phyloP scores from a whole-genome alignment of 2,113 vertebrate genomes.

The Boleophthalmus pectinirostris region DNA sequence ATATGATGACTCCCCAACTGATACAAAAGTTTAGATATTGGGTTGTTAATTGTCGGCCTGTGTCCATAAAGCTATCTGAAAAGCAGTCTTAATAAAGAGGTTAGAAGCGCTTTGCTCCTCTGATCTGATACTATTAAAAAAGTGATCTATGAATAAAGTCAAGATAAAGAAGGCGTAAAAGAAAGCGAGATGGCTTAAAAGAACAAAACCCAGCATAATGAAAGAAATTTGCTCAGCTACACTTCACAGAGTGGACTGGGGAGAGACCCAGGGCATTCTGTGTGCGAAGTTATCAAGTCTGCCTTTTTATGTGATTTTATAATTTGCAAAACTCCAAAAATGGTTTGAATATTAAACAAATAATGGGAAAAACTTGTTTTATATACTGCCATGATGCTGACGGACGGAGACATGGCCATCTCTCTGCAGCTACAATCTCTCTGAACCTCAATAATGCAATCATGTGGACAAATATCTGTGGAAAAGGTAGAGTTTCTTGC shows the following conservation, averaged over 20 bases:
- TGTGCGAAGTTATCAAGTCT: not conserved
- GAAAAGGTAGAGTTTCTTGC: too few species aligned
- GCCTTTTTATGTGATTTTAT: not conserved
- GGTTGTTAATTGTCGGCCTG: constrained; percentile 25
- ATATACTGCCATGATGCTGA: too few species aligned
- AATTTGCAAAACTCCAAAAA: not conserved
- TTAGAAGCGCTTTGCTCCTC: not conserved
- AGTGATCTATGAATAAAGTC: constrained; percentile 2
- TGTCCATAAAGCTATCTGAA: constrained; percentile 30
- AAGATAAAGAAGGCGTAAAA: not conserved
- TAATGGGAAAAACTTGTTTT: not conserved
- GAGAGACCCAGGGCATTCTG: not conserved
- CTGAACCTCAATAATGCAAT: too few species aligned
- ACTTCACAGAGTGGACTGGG: not conserved
- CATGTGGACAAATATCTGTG: too few species aligned
- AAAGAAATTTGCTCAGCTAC: not conserved
- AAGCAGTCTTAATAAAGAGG: constrained; percentile 15
- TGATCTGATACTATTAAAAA: constrained; percentile 2
- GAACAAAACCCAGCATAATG: not conserved
- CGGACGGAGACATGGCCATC: too few species aligned
- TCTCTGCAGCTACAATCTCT: too few species aligned
- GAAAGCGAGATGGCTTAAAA: not conserved
- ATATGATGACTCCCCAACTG: not conserved
- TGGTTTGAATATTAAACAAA: not conserved
- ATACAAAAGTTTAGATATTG: constrained; percentile 32